Base-by-base conservation (phyloP, 2,113 vertebrate species). In the Leptobrachium leishanense region DNA sequence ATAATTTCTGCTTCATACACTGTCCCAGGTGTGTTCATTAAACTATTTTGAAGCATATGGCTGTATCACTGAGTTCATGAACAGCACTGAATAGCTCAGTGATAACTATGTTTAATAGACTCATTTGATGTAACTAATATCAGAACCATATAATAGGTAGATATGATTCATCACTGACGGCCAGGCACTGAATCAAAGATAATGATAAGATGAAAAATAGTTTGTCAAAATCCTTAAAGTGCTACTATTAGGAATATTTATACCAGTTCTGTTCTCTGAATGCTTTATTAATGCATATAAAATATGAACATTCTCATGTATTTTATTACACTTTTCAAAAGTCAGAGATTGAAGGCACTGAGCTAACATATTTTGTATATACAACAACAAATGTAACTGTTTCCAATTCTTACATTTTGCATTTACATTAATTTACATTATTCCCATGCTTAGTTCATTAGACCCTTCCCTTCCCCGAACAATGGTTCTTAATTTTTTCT, bases 1-100 rank as follows among this genome's bases (percentile, higher is more conserved):
- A 80, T 80, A 80, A 80, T 80, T 80, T 80, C 78, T 80, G 71
- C 72, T 74, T 80, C 69, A 80, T 80, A 53, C 59, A 43, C 71
- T 41, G 71, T 80, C 78, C 78, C 78, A 74, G 64, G 78, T 80
- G 78, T 74, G 78, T 80, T 80, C 71, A 80, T 80, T 80, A 80
- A 80, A 74, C 41, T 68, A 68, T 53, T 15, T 64, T 68, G 78
- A 74, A 80, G 42, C 78, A 80, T 80, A 80, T 80, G 78, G 78
- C 72, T 74, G 66, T 74, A 80, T 74, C 64, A 74, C 72, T 9
- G 10, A 68, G 64, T 46, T 46, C 53, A 41, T 50, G 72, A 59
- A 66, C 71, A 57, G 11, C 65, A 57, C 64, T 50, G 59, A 80
- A 74, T 54, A 15, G 64, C 62, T 68, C 42, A 62, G 53, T 68